Evolutionary conservation across 2,113 vertebrate genomes (phyloP).

Genomic region (Elachura formosa): DNA sequence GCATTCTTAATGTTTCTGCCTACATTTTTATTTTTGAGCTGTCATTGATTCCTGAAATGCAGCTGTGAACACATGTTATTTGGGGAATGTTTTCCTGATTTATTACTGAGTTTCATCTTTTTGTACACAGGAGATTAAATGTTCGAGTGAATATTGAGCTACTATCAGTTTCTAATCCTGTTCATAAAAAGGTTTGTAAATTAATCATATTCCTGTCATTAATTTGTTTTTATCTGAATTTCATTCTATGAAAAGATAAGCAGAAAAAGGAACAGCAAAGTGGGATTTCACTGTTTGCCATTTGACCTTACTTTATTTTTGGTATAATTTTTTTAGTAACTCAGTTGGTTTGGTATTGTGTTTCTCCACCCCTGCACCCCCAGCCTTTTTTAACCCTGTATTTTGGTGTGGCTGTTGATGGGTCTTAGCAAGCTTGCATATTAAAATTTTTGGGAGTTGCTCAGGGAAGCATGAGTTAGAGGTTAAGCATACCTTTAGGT

Average conservation of each 20-base stretch:
- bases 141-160: conserved; percentile 85
- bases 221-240: background rate
- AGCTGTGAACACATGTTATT: background rate
- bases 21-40: background rate
- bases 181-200: conserved; percentile 85
- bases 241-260: background rate
- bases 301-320: background rate
- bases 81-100: background rate
- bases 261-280: background rate
- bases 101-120: conserved; percentile 1
- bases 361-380: background rate
- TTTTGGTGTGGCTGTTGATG: background rate
- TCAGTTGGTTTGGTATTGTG: background rate
- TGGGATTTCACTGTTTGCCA: background rate
- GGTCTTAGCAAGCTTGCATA: background rate
- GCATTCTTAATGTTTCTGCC: background rate
- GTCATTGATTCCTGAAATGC: background rate
- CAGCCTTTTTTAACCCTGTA: background rate
- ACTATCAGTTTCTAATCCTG: conserved; percentile 78
- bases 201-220: background rate
- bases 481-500: background rate
- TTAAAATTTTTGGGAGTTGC: background rate
- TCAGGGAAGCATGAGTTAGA: rapidly evolving
- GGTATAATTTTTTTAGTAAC: background rate
- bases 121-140: conserved; percentile 74